These are phyloP conservation scores for Seriola rivoliana DNA, from an alignment of 2,113 vertebrate species.

Conservation along the genomic window DNA sequence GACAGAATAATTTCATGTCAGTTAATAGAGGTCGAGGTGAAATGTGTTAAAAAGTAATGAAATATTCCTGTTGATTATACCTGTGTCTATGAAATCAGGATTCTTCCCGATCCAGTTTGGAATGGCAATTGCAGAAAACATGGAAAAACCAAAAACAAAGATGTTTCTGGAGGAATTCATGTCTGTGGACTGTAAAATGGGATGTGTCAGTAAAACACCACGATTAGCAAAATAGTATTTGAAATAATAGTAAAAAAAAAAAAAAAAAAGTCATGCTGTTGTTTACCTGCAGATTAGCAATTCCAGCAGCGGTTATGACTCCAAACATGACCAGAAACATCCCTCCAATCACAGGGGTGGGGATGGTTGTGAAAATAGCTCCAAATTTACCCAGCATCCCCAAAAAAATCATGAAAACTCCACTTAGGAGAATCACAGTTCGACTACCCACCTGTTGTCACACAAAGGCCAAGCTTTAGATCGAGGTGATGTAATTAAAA, in stretches of 20 bases:
- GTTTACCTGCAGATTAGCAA: conserved; percentile 93
- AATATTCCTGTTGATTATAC: conserved; percentile 70
- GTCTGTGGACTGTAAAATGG: conserved; percentile 87
- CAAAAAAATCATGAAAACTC: conserved; percentile 89
- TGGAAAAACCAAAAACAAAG: conserved; percentile 95
- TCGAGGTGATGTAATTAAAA: no score
- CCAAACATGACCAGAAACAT: conserved; percentile 96
- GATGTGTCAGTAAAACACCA: conserved; percentile 1
- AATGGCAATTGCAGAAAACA: conserved; percentile 89
- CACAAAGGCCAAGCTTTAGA: neutral
- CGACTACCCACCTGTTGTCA: conserved; percentile 92
- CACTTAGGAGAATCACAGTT: conserved; percentile 88
- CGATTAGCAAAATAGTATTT: neutral
- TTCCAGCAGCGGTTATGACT: conserved; percentile 90
- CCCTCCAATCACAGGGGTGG: conserved; percentile 91
- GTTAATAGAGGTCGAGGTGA: no score
- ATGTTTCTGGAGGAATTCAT: conserved; percentile 97
- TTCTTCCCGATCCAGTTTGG: conserved; percentile 92
- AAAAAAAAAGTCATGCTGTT: neutral
- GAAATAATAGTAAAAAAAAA: neutral
- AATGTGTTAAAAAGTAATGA: no score
- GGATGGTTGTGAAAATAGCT: conserved; percentile 92
- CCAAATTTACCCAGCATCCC: conserved; percentile 91
- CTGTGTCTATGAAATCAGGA: conserved; percentile 85
- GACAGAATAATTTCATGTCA: neutral